Conservation (phyloP, 2,797 vertebrate genomes). For the Spheniscus humboldti region DNA sequence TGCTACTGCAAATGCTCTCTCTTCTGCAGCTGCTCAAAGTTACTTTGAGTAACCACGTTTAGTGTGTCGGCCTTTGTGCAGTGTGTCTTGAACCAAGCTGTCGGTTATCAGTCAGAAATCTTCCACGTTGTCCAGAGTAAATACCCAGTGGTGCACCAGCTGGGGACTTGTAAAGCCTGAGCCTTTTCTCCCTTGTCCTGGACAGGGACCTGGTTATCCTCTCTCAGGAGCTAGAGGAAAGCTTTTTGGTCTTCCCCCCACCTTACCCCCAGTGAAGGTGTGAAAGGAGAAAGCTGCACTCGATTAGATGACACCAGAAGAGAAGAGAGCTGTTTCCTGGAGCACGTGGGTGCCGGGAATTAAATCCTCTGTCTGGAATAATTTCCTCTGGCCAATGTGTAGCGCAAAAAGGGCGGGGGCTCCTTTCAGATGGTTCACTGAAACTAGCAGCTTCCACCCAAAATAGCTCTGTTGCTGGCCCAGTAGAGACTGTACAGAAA, state of each 20-base stretch:
- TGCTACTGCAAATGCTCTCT: neutral
- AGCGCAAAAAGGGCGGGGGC: neutral
- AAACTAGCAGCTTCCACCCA: neutral
- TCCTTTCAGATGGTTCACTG: neutral
- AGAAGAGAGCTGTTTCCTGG: neutral
- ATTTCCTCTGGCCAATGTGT: neutral
- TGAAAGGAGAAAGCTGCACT: neutral
- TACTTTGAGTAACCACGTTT: neutral
- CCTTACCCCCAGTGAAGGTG: neutral
- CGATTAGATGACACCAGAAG: neutral
- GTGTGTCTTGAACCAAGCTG: neutral
- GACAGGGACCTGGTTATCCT: neutral
- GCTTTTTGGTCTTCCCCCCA: neutral
- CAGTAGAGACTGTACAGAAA: neutral
- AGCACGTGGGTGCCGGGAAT: neutral
- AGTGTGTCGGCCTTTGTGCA: neutral
- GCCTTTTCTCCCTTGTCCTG: neutral
- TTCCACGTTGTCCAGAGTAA: neutral
- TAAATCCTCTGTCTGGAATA: neutral
- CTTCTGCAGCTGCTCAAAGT: neutral
- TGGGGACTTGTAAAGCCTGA: neutral
- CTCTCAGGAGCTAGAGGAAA: neutral
- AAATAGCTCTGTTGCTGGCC: neutral
- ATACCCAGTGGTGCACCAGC: neutral
- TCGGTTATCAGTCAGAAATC: neutral